Percentiles rank a stretch among this genome's conserved stretches.
phyloP scores from a whole-genome alignment of 2,113 vertebrate genomes.

The Tragelaphus scriptus region DNA sequence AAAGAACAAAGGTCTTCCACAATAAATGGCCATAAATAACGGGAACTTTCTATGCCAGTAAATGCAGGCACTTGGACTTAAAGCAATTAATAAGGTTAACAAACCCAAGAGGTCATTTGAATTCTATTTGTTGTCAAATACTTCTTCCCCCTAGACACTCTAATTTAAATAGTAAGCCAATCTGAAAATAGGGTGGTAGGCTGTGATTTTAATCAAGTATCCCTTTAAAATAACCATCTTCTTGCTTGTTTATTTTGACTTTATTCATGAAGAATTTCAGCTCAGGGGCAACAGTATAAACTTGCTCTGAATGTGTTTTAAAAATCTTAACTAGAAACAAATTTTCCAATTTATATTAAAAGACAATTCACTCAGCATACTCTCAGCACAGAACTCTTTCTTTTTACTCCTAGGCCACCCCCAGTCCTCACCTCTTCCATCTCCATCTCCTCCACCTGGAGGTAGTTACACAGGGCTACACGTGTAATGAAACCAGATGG shows the following conservation, averaged over 20 bases:
- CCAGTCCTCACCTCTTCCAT: not conserved
- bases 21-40: slow-evolving; percentile 70
- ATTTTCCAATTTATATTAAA: not conserved
- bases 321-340: not conserved
- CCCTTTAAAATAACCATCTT: slow-evolving; percentile 42
- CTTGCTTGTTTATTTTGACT: not conserved
- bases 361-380: not conserved
- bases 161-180: slow-evolving; percentile 41
- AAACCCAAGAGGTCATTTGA: slow-evolving; percentile 56
- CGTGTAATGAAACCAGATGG: not conserved
- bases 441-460: not conserved
- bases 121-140: slow-evolving; percentile 56
- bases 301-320: not conserved
- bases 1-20: slow-evolving; percentile 76
- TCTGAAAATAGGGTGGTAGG: not conserved
- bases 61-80: slow-evolving; percentile 62
- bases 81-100: slow-evolving; percentile 67
- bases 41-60: slow-evolving; percentile 35
- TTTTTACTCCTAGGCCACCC: not conserved
- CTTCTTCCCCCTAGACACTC: slow-evolving; percentile 33
- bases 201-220: slow-evolving; percentile 19
- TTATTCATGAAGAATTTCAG: slow-evolving; percentile 16
- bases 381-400: not conserved
- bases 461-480: not conserved
- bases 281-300: not conserved